A percentile compares a stretch with the other conserved stretches of the same genome.
These are phyloP conservation scores for Cricetomys ansorgei DNA, from an alignment of 2,113 vertebrate species.

Conservation along the genomic window DNA sequence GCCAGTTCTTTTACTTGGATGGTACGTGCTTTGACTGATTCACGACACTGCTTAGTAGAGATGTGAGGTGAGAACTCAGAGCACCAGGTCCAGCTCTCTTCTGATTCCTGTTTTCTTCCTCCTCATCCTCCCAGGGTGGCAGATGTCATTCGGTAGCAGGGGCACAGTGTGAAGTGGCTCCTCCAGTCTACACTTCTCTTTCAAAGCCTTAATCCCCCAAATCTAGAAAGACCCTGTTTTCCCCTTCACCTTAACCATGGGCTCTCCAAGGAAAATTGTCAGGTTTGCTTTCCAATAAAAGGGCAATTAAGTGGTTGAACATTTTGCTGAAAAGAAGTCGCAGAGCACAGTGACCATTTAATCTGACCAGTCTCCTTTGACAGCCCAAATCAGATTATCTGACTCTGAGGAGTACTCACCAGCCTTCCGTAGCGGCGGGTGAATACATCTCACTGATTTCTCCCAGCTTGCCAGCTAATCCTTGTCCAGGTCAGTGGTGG, in stretches of 20 bases:
- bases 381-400: conserved; percentile 52
- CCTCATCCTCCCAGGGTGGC: not conserved
- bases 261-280: conserved; percentile 6
- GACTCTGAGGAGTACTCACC: not conserved
- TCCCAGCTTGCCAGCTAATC: conserved; percentile 54
- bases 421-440: not conserved
- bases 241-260: not conserved
- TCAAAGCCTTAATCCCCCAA: not conserved
- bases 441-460: conserved; percentile 58
- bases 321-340: conserved; percentile 19
- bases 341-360: not conserved
- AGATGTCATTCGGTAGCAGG: not conserved
- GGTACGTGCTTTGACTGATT: not conserved
- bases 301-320: conserved; percentile 12
- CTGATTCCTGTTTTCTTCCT: not conserved
- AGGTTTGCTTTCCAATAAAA: conserved; percentile 2
- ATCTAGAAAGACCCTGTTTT: not conserved
- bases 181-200: not conserved
- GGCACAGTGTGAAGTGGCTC: not conserved
- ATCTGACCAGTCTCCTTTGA: conserved; percentile 26
- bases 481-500: not conserved
- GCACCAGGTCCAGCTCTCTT: not conserved
- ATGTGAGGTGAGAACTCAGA: not conserved
- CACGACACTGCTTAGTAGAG: not conserved
- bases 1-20: not conserved